Percentiles rank a stretch among this genome's conserved stretches.
phyloP scores from a whole-genome alignment of 2,888 invertebrate genomes.

The Drosophila suboccidentalis region DNA sequence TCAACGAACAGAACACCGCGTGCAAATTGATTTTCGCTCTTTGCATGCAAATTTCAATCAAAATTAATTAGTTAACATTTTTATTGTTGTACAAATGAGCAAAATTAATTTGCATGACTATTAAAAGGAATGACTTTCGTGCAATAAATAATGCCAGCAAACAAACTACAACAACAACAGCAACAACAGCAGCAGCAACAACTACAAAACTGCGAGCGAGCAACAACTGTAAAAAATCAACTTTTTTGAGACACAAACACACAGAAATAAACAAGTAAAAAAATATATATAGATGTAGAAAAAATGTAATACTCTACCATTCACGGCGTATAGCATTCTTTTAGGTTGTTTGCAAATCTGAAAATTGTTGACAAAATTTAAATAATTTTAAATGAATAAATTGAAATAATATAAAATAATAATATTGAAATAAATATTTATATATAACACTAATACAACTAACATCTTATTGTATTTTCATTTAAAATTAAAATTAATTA shows the following conservation, averaged over 20 bases:
- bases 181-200: slow-evolving; percentile 56
- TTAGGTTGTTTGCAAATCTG: neutral
- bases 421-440: too few species aligned
- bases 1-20: slow-evolving; percentile 53
- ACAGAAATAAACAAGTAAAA: slow-evolving; percentile 20
- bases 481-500: too few species aligned
- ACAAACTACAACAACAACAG: slow-evolving; percentile 30
- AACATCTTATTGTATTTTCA: too few species aligned
- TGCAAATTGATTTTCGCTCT: slow-evolving; percentile 82
- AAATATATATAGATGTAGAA: neutral
- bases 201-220: slow-evolving; percentile 15
- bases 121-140: slow-evolving; percentile 82
- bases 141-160: slow-evolving; percentile 73
- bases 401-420: too few species aligned
- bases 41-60: slow-evolving; percentile 85
- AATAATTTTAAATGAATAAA: too few species aligned
- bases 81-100: slow-evolving; percentile 84
- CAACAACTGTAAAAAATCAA: slow-evolving; percentile 62
- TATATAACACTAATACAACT: too few species aligned
- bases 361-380: too few species aligned
- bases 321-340: neutral
- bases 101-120: slow-evolving; percentile 84
- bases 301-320: slow-evolving; percentile 31
- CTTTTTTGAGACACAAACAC: slow-evolving; percentile 54
- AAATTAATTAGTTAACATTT: slow-evolving; percentile 84